A percentile compares a stretch with the other conserved stretches of the same genome.
phyloP scores from a whole-genome alignment of 1,140 invertebrate genomes.

The Protaetia brevitarsis region DNA sequence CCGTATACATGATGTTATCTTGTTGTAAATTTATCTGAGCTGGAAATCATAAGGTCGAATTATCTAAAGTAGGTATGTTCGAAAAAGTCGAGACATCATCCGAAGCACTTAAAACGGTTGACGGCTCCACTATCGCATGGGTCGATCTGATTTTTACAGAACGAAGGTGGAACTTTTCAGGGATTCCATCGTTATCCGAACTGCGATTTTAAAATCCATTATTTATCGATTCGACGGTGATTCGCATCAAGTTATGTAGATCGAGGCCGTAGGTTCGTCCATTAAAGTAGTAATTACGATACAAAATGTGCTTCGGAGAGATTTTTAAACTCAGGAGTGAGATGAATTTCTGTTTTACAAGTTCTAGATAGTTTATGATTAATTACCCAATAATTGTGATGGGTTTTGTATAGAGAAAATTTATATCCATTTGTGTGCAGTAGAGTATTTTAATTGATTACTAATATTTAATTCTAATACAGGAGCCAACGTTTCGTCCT shows the following conservation, averaged over 20 bases:
- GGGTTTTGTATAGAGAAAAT: too few relatives aligned
- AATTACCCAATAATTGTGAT: too few relatives aligned
- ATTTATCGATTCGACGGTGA: background rate
- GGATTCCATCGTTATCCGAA: background rate
- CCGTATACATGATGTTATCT: too few relatives aligned
- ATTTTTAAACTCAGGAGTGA: too few relatives aligned
- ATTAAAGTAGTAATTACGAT: too few relatives aligned
- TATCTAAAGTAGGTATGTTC: background rate
- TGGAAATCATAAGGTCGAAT: background rate
- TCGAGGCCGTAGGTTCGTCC: background rate
- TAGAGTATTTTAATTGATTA: too few relatives aligned
- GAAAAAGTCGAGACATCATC: background rate
- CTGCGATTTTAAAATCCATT: conserved; percentile 5
- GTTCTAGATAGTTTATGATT: too few relatives aligned
- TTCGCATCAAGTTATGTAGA: background rate
- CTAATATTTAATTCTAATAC: too few relatives aligned
- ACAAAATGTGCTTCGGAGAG: too few relatives aligned
- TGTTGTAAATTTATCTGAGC: background rate
- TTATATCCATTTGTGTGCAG: too few relatives aligned
- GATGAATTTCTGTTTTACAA: too few relatives aligned
- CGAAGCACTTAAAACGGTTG: background rate
- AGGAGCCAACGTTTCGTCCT: too few relatives aligned
- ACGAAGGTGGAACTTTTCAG: background rate
- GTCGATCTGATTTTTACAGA: background rate
- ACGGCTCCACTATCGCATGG: background rate